Conservation (phyloP, 2,888 invertebrate genomes). For the Nomada goodeniana region DNA sequence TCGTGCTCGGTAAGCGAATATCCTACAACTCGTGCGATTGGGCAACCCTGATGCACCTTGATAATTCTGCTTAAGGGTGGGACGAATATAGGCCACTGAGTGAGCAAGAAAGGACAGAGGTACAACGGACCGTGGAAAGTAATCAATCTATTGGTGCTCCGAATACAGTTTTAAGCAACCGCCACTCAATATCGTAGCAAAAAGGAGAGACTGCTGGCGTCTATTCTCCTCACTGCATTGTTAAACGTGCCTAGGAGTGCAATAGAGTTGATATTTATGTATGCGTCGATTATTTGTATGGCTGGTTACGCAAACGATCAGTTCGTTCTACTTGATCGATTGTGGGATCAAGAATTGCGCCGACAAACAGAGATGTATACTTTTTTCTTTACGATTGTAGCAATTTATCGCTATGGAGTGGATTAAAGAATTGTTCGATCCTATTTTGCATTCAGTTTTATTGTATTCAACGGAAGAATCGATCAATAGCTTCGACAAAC, state of each 20-base stretch:
- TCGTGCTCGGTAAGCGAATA: slow-evolving; percentile 48
- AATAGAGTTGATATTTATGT: slow-evolving; percentile 6
- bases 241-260: neutral
- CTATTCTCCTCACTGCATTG: neutral
- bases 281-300: neutral
- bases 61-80: slow-evolving; percentile 38
- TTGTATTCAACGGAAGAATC: too few relatives aligned
- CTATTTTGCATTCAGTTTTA: too few relatives aligned
- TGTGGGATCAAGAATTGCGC: neutral
- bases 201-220: slow-evolving; percentile 11
- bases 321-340: neutral
- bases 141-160: slow-evolving; percentile 19
- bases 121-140: slow-evolving; percentile 32
- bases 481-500: too few relatives aligned
- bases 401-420: too few relatives aligned
- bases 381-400: too few relatives aligned
- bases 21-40: slow-evolving; percentile 50
- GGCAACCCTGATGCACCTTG: slow-evolving; percentile 55
- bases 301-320: neutral
- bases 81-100: slow-evolving; percentile 32
- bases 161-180: slow-evolving; percentile 27
- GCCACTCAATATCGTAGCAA: neutral
- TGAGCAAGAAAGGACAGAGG: neutral
- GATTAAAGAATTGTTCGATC: too few relatives aligned
- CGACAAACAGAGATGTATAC: neutral